Evolutionary conservation across 2,888 invertebrate genomes (phyloP).

Genomic region (Dasypolia templi): DNA sequence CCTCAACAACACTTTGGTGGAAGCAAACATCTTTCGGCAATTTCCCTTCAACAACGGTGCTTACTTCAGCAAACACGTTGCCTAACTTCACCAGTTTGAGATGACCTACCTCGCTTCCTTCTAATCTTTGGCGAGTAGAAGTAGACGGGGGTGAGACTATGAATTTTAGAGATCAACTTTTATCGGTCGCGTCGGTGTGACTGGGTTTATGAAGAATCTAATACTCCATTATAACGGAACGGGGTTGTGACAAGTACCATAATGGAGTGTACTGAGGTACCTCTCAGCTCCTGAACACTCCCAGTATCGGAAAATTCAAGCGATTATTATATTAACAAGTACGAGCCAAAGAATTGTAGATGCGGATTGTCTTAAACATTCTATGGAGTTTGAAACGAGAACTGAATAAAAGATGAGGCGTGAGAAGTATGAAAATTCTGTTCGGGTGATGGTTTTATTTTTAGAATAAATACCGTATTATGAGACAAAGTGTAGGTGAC

Average conservation of each 20-base stretch:
- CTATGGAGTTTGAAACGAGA: constrained; percentile 65
- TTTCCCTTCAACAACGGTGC: constrained; percentile 78
- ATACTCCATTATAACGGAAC: constrained; percentile 86
- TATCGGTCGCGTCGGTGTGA: constrained; percentile 76
- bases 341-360: constrained; percentile 61
- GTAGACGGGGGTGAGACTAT: constrained; percentile 51
- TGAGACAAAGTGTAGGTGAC: constrained; percentile 29
- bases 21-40: constrained; percentile 81
- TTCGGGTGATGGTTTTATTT: constrained; percentile 54
- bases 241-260: constrained; percentile 78
- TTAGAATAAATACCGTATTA: constrained; percentile 27
- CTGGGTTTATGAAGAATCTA: constrained; percentile 84
- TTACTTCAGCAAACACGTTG: constrained; percentile 80
- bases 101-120: constrained; percentile 66
- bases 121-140: constrained; percentile 40
- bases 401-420: constrained; percentile 72
- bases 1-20: constrained; percentile 74
- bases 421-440: constrained; percentile 58
- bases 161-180: constrained; percentile 79
- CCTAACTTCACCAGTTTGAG: constrained; percentile 68
- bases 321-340: constrained; percentile 69
- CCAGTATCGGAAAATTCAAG: constrained; percentile 63
- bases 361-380: constrained; percentile 68
- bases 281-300: constrained; percentile 71
- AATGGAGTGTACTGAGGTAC: constrained; percentile 75